Conservation (phyloP, 2,113 vertebrate species). For the Leptosomus discolor region DNA sequence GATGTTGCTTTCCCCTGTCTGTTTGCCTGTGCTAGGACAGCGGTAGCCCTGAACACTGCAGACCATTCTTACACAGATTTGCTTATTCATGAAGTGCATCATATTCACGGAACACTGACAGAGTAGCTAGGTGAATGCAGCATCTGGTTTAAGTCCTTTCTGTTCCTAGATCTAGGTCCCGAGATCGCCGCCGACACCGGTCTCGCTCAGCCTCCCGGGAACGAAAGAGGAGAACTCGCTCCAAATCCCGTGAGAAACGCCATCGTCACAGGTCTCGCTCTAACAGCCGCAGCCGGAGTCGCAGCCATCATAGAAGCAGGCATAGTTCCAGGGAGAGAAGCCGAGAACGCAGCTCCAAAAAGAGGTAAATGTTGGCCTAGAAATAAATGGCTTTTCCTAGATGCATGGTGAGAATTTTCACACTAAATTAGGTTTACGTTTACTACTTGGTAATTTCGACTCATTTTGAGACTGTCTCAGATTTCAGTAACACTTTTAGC, state of each 20-base stretch:
- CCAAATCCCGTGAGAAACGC: conserved; percentile 80
- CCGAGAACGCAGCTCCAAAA: conserved; percentile 78
- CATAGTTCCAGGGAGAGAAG: conserved; percentile 82
- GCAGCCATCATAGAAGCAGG: conserved; percentile 80
- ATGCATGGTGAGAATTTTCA: fast-evolving
- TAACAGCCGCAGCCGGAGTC: conserved; percentile 77
- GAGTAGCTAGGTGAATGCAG: background rate
- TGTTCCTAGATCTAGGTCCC: conserved; percentile 75
- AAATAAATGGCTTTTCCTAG: background rate
- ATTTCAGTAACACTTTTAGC: background rate
- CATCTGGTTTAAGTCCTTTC: background rate
- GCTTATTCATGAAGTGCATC: background rate
- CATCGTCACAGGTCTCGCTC: conserved; percentile 78
- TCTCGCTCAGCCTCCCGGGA: conserved; percentile 81
- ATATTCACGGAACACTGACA: background rate
- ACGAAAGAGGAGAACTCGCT: conserved; percentile 80
- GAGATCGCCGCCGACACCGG: conserved; percentile 76
- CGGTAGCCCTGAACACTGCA: background rate
- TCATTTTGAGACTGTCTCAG: background rate
- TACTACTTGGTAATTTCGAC: background rate
- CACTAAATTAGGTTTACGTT: background rate
- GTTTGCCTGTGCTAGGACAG: background rate
- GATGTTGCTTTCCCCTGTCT: background rate
- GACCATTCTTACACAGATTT: background rate
- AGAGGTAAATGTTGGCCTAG: conserved; percentile 62